These are phyloP conservation scores for Trichogramma pretiosum DNA, from an alignment of 1,140 invertebrate species.

Conservation along the genomic window DNA sequence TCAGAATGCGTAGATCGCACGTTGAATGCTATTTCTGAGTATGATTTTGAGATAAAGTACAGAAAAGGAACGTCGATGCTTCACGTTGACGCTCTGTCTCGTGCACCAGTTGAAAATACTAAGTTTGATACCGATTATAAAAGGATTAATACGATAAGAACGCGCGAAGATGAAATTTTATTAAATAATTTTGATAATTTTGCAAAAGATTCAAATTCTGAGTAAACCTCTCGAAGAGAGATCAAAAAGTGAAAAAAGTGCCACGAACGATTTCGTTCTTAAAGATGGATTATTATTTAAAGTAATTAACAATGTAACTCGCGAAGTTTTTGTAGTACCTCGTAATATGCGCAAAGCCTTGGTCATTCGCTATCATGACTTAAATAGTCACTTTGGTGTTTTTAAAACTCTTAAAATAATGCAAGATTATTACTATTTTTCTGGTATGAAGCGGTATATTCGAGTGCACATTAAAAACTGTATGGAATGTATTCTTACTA, in stretches of 20 bases:
- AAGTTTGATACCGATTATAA: neutral
- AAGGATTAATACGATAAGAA: no score
- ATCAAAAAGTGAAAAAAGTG: neutral
- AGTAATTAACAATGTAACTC: neutral
- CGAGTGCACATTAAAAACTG: neutral
- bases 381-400: constrained; percentile 12
- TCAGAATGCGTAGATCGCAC: neutral
- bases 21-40: neutral
- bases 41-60: neutral
- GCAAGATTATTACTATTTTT: constrained; percentile 15
- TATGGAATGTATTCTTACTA: constrained; percentile 1
- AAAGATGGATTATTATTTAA: constrained; percentile 8
- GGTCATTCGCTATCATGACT: constrained; percentile 14
- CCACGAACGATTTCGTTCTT: neutral
- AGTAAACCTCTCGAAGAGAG: neutral
- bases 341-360: constrained; percentile 12
- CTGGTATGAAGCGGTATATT: constrained; percentile 1
- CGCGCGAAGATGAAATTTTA: no score
- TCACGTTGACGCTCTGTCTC: constrained; percentile 17
- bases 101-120: constrained; percentile 8
- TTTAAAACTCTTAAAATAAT: constrained; percentile 10
- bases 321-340: constrained; percentile 11
- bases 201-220: constrained; percentile 7
- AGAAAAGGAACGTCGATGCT: neutral
- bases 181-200: no score